Evolutionary conservation across 2,888 invertebrate species (phyloP), one percentile per base, ranked within the genome.

Genomic region (Macaria liturata): DNA sequence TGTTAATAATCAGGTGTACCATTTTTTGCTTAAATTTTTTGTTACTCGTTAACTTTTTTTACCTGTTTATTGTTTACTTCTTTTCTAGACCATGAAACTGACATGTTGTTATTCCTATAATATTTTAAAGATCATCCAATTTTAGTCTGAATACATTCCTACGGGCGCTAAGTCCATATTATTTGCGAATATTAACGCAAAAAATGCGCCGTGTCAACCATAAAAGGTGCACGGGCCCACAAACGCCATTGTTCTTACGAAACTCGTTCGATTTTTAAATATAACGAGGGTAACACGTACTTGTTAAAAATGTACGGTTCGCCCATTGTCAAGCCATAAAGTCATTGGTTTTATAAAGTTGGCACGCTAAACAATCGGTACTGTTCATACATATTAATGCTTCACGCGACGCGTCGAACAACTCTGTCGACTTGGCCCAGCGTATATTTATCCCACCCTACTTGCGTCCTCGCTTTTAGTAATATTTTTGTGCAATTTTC

Each of bases 381-480:
- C 52, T 61, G 57, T 78, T 84, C 81, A 84, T 84, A 83, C 83
- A 84, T 83, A 83, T 84, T 84, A 80, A 83, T 83, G 74, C 68
- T 70, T 68, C 74, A 66, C 69, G 74, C 75, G 79, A 80, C 79
- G 78, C 72, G 57, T 62, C 67, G 71, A 76, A 78, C 76, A 80
- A 80, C 77, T 79, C 75, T 51, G 61, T 70, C 73, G 72, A 70
- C 59, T 72, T 64, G 65, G 64, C 70, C 58, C 68, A 69, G 66
- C 66, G 72, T 74, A 71, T 76, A 70, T 79, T 77, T 78, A 75
- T 75, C 71, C 73, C 70, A 20, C 65, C 69, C 63, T 48, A 64
- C 61, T 67, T 61, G 65, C 65, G 68, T 70, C 66, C 64, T 64
- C 49, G 37, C 60, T 71, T 68, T 69, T 67, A 66, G 67, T 63